Evolutionary conservation across 2,113 vertebrate genomes (phyloP).

Genomic region (Oreochromis niloticus): DNA sequence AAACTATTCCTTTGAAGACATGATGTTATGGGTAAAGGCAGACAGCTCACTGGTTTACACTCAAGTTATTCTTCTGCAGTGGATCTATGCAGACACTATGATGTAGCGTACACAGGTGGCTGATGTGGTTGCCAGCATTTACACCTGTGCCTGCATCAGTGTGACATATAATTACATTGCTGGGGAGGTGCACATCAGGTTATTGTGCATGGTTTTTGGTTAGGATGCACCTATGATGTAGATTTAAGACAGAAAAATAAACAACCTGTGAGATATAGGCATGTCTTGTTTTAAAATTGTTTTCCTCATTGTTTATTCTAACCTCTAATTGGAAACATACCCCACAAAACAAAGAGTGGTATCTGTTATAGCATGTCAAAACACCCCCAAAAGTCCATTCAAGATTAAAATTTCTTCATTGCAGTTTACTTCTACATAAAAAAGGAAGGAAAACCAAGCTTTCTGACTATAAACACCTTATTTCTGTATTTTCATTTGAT

Average conservation of each 20-base stretch:
- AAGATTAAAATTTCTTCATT: not conserved
- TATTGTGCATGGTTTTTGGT: not conserved
- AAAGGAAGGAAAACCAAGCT: not conserved
- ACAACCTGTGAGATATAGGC: not conserved
- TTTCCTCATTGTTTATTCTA: not conserved
- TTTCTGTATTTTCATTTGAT: not conserved
- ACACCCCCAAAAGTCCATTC: not conserved
- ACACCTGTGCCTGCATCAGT: rapidly evolving
- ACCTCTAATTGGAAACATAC: not conserved
- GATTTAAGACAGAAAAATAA: not conserved
- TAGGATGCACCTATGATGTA: not conserved
- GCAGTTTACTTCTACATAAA: not conserved
- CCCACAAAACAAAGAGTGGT: not conserved
- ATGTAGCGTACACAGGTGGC: not conserved
- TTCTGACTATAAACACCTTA: not conserved
- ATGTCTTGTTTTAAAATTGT: not conserved
- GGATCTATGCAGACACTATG: not conserved
- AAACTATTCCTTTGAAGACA: not conserved
- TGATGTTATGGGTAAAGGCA: not conserved
- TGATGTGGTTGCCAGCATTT: not conserved
- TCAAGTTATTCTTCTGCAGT: not conserved
- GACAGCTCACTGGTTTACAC: not conserved
- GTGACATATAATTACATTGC: not conserved
- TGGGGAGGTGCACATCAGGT: not conserved
- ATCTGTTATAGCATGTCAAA: not conserved